Evolutionary conservation across 1,140 invertebrate genomes (phyloP).

Genomic region (Diabrotica virgifera): DNA sequence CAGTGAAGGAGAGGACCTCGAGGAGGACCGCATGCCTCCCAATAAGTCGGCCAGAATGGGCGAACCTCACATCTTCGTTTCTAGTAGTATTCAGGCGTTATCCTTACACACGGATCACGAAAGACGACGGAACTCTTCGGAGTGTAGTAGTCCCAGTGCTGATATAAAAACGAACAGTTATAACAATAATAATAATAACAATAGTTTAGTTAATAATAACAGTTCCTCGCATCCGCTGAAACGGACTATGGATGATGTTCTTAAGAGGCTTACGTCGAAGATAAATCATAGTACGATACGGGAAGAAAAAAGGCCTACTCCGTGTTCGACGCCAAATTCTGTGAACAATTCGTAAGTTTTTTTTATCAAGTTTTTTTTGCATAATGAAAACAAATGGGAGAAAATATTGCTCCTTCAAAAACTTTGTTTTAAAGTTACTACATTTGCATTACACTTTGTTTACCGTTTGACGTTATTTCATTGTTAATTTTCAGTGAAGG

Average conservation of each 20-base stretch:
- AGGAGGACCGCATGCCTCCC: slow-evolving; percentile 52
- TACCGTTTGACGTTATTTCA: no score
- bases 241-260: slow-evolving; percentile 81
- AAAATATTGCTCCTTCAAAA: no score
- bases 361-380: neutral
- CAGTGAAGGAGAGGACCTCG: slow-evolving; percentile 57
- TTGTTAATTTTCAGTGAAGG: no score
- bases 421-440: no score
- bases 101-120: slow-evolving; percentile 53
- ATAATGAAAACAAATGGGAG: no score
- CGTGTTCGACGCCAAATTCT: slow-evolving; percentile 57
- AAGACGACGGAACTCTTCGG: slow-evolving; percentile 57
- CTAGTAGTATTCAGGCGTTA: slow-evolving; percentile 40
- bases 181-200: slow-evolving; percentile 56
- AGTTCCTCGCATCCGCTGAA: slow-evolving; percentile 54
- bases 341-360: slow-evolving; percentile 44
- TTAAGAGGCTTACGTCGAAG: slow-evolving; percentile 79
- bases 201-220: slow-evolving; percentile 53
- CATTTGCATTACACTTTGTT: no score
- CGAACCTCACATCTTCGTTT: slow-evolving; percentile 30
- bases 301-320: slow-evolving; percentile 64
- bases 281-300: slow-evolving; percentile 67
- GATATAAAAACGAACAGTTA: slow-evolving; percentile 54
- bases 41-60: slow-evolving; percentile 44
- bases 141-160: slow-evolving; percentile 65